Percentiles rank a stretch among this genome's conserved stretches.
phyloP scores from a whole-genome alignment of 1,140 invertebrate species.

The Plodia interpunctella region DNA sequence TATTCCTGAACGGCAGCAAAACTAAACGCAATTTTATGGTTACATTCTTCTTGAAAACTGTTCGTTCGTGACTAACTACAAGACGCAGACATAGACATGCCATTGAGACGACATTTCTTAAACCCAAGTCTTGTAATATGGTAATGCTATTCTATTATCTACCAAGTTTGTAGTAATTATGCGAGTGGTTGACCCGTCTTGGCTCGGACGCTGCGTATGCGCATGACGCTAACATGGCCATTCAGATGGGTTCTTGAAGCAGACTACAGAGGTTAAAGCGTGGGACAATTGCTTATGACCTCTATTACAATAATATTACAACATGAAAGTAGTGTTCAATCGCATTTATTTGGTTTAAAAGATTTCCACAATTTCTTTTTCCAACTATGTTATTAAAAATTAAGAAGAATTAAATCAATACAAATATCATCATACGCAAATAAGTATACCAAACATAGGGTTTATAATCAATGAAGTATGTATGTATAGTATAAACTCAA shows the following conservation, averaged over 20 bases:
- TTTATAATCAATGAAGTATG: too few relatives aligned
- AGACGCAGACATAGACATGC: background rate
- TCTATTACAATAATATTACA: background rate
- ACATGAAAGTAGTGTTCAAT: too few relatives aligned
- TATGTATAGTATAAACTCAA: too few relatives aligned
- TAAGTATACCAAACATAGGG: too few relatives aligned
- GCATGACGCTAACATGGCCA: conserved; percentile 7
- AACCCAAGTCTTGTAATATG: conserved; percentile 6
- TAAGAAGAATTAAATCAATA: too few relatives aligned
- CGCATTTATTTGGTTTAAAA: too few relatives aligned
- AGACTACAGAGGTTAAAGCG: background rate
- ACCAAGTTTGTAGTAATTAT: conserved; percentile 12
- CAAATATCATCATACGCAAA: too few relatives aligned
- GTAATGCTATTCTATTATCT: conserved; percentile 7
- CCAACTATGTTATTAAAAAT: too few relatives aligned
- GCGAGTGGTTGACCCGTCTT: background rate
- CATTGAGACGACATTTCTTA: background rate
- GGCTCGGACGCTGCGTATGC: too few relatives aligned
- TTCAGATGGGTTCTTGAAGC: background rate
- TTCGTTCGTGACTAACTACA: background rate
- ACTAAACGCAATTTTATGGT: too few relatives aligned
- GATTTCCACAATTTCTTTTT: too few relatives aligned
- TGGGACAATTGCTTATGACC: background rate
- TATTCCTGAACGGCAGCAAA: background rate
- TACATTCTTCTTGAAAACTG: background rate